Evolutionary conservation across 2,888 invertebrate genomes (phyloP), one percentile per base, ranked within the genome.

Genomic region (Phengaris arion): DNA sequence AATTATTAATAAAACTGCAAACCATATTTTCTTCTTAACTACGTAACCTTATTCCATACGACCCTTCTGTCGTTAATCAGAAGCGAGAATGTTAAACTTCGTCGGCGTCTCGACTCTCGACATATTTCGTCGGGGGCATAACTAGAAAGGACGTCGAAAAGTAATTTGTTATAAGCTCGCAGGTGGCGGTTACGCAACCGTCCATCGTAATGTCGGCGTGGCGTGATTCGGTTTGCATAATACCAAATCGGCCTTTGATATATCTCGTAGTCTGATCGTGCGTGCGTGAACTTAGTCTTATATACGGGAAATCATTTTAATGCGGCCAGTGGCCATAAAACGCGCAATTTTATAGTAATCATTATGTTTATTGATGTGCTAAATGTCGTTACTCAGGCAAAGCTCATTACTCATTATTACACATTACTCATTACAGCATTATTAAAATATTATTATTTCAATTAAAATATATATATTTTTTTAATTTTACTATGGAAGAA

Each of bases 201-300:
- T 74, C 75, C 77, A 80, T 78, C 75, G 79, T 78, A 74, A 59
- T 76, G 76, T 51, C 76, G 76, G 73, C 77, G 74, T 76, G 78
- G 77, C 77, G 76, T 75, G 78, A 79, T 77, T 74, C 69, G 74
- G 57, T 76, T 81, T 79, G 78, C 76, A 75, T 80, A 81, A 81
- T 70, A 57, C 45, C 72, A 79, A 77, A 74, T 75, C 75, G 68
- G 72, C 52, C 72, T 15, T 54, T 72, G 72, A 70, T 70, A 70
- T 70, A 70, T 52, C 35, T 52, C 68, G 15, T 55, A 64, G 45
- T 64, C 54, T 52, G 74, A 69, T 74, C 48, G 68, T 74, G 74
- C 68, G 35, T 54, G 45, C 68, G 68, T 74, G n/a, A 51, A 64
- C 52, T 74, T 22, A 10, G 35, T 45, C 12, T 35, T 46, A 35